A percentile compares a stretch with the other conserved stretches of the same genome.
These are phyloP conservation scores for Andricus grossulariae DNA, from an alignment of 1,140 invertebrate genomes.

Conservation along the genomic window DNA sequence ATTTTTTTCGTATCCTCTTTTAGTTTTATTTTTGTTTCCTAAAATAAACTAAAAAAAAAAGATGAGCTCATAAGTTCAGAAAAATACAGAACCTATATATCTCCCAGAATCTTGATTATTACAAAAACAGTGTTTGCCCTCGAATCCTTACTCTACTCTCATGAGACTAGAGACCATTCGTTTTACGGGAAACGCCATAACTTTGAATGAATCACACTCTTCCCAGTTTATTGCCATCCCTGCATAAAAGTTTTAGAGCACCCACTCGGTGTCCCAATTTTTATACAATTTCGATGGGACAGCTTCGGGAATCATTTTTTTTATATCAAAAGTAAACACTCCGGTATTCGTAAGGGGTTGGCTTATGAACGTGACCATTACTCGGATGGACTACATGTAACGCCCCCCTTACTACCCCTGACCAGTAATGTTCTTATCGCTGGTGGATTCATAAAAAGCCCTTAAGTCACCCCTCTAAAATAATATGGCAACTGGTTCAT, in stretches of 20 bases:
- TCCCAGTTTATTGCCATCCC: not conserved
- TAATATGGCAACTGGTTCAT: conserved; percentile 53
- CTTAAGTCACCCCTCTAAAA: conserved; percentile 63
- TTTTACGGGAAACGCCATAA: conserved; percentile 47
- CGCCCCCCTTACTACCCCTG: conserved; percentile 8
- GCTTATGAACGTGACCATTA: conserved; percentile 23
- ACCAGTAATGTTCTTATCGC: conserved; percentile 48
- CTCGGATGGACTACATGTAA: conserved; percentile 40
- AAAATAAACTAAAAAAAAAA: no score
- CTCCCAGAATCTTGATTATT: not conserved
- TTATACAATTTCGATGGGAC: not conserved
- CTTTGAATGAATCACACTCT: conserved; percentile 45
- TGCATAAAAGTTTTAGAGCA: not conserved
- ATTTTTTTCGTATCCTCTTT: no score
- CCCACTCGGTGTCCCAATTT: not conserved
- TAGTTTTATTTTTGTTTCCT: no score
- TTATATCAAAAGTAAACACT: conserved; percentile 4
- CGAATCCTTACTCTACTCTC: conserved; percentile 37
- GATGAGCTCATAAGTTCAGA: no score
- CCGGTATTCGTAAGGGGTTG: not conserved
- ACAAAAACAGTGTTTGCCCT: not conserved
- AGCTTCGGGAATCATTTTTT: conserved; percentile 5
- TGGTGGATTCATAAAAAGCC: conserved; percentile 63
- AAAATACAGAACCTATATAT: not conserved
- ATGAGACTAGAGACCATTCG: conserved; percentile 43